Conservation (phyloP, 2,888 invertebrate genomes). For the Elegia similella region DNA sequence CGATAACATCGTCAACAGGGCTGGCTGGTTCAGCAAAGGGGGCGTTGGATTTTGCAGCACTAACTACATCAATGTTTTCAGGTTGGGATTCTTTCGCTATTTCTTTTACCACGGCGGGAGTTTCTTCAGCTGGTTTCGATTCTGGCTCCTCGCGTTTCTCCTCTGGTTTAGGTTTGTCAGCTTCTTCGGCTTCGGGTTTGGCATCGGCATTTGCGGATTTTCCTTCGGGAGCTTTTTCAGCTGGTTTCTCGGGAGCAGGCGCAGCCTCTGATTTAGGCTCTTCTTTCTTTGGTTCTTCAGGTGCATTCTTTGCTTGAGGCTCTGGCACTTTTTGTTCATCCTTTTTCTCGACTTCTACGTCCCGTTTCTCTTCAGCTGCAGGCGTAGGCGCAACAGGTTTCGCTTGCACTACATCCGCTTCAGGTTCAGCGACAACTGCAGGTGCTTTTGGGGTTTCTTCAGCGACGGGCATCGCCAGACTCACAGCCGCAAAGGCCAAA, state of each 20-base stretch:
- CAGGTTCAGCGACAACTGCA: slow-evolving; percentile 29
- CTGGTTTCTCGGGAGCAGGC: slow-evolving; percentile 21
- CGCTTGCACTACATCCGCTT: slow-evolving; percentile 37
- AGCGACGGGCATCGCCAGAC: slow-evolving; percentile 83
- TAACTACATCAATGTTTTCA: slow-evolving; percentile 55
- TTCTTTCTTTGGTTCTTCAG: slow-evolving; percentile 37
- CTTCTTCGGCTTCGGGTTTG: slow-evolving; percentile 25
- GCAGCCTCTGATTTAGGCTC: slow-evolving; percentile 26
- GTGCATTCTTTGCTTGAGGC: slow-evolving; percentile 34
- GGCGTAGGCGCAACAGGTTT: slow-evolving; percentile 41
- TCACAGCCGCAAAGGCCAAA: slow-evolving; percentile 80
- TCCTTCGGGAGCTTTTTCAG: slow-evolving; percentile 22
- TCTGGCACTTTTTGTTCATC: slow-evolving; percentile 40
- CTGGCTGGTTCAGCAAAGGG: slow-evolving; percentile 45
- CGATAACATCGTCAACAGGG: slow-evolving; percentile 47
- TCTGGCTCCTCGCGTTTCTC: slow-evolving; percentile 37
- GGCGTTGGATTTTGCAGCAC: slow-evolving; percentile 51
- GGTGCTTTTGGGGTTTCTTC: slow-evolving; percentile 57
- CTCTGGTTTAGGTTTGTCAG: slow-evolving; percentile 25
- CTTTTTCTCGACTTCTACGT: slow-evolving; percentile 40
- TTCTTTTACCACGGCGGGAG: slow-evolving; percentile 51
- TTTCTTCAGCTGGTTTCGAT: slow-evolving; percentile 42
- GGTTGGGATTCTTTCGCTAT: slow-evolving; percentile 48
- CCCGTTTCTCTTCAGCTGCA: slow-evolving; percentile 42
- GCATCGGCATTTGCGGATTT: slow-evolving; percentile 27